Evolutionary conservation across 2,888 invertebrate species (phyloP).

Genomic region (Ectemnius continuus): DNA sequence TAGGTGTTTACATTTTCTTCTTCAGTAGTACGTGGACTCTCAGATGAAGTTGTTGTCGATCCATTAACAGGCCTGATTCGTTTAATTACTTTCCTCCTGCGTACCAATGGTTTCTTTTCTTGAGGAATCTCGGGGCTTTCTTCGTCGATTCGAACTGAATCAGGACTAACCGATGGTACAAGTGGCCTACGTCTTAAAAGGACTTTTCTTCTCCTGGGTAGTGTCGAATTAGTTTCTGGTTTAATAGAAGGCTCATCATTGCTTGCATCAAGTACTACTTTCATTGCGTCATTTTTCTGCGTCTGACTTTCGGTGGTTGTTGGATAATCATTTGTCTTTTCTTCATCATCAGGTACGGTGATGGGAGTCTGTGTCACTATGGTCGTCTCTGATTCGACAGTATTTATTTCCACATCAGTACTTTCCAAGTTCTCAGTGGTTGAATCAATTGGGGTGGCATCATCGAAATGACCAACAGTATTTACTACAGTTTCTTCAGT

Average conservation of each 20-base stretch:
- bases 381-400: neutral
- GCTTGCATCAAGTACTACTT: slow-evolving; percentile 21
- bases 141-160: neutral
- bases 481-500: slow-evolving; percentile 19
- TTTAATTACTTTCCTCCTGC: slow-evolving; percentile 67
- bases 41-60: neutral
- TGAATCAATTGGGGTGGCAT: neutral
- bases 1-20: too few relatives aligned
- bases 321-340: too few relatives aligned
- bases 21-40: neutral
- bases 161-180: slow-evolving; percentile 26
- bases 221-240: neutral
- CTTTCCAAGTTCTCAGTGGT: neutral
- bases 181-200: slow-evolving; percentile 60
- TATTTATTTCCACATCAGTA: slow-evolving; percentile 20
- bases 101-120: slow-evolving; percentile 21
- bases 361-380: neutral
- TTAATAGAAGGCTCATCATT: neutral
- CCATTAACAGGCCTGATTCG: slow-evolving; percentile 62
- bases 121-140: slow-evolving; percentile 26
- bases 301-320: neutral
- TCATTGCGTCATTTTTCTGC: slow-evolving; percentile 10
- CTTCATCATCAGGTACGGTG: too few relatives aligned
- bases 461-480: slow-evolving; percentile 16
- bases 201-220: slow-evolving; percentile 57